A percentile compares a stretch with the other conserved stretches of the same genome.
phyloP scores from a whole-genome alignment of 1,140 invertebrate species.

The Papilio dardanus region DNA sequence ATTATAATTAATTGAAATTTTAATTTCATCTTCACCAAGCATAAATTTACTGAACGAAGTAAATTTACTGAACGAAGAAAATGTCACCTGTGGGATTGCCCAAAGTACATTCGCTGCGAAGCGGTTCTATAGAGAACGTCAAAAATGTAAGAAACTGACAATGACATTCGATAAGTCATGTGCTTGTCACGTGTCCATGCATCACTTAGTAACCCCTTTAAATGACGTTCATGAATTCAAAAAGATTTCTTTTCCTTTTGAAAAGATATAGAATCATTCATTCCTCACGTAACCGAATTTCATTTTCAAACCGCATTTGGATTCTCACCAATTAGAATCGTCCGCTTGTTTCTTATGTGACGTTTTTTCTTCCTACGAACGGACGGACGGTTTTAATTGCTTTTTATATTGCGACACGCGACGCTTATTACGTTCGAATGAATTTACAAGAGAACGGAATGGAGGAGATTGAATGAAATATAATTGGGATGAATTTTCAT shows the following conservation, averaged over 20 bases:
- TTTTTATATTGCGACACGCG: constrained; percentile 19
- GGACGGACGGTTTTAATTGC: constrained; percentile 7
- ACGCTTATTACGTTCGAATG: background rate
- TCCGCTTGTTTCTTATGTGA: background rate
- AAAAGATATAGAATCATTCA: background rate
- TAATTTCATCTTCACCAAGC: background rate
- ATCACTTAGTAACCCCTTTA: too few species aligned
- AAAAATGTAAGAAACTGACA: too few species aligned
- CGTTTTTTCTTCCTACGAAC: constrained; percentile 13
- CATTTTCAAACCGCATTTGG: background rate
- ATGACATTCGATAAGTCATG: too few species aligned
- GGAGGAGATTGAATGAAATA: background rate
- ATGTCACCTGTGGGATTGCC: too few species aligned
- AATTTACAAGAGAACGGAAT: background rate
- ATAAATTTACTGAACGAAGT: too few species aligned
- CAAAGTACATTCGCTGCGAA: too few species aligned
- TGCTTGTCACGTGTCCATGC: too few species aligned
- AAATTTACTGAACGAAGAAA: too few species aligned
- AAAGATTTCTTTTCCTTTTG: background rate
- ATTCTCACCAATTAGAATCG: constrained; percentile 15
- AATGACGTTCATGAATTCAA: background rate
- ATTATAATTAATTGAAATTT: too few species aligned
- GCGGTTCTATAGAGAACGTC: too few species aligned
- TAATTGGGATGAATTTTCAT: constrained; percentile 1
- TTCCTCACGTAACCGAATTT: constrained; percentile 11